Conservation (phyloP, 2,113 vertebrate genomes). For the Mirza zaza region DNA sequence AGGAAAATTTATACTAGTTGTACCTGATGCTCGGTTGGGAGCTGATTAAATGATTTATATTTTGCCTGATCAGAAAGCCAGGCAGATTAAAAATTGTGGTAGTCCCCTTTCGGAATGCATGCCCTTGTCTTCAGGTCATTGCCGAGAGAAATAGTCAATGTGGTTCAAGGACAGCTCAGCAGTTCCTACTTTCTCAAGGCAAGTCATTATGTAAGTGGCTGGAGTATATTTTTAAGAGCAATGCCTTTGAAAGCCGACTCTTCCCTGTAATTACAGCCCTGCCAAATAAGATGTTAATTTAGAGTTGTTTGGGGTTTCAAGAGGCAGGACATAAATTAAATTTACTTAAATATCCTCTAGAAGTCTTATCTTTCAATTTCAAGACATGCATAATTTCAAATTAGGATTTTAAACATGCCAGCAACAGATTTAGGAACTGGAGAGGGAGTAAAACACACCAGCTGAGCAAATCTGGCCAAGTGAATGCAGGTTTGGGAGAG, state of each 20-base stretch:
- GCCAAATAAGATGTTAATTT: slow-evolving; percentile 59
- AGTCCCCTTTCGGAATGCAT: background rate
- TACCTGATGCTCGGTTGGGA: slow-evolving; percentile 52
- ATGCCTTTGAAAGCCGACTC: slow-evolving; percentile 19
- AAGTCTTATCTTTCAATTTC: slow-evolving; percentile 49
- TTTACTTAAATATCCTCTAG: slow-evolving; percentile 58
- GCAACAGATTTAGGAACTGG: background rate
- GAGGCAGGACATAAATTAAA: slow-evolving; percentile 21
- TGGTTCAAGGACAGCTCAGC: slow-evolving; percentile 57
- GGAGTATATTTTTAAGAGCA: slow-evolving; percentile 26
- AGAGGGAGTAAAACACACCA: background rate
- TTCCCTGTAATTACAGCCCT: slow-evolving; percentile 10
- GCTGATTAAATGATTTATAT: slow-evolving; percentile 63
- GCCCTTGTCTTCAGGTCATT: slow-evolving; percentile 5
- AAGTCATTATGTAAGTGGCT: slow-evolving; percentile 38
- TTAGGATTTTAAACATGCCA: slow-evolving; percentile 8
- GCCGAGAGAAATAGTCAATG: slow-evolving; percentile 33
- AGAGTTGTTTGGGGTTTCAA: slow-evolving; percentile 56
- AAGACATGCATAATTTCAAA: slow-evolving; percentile 22
- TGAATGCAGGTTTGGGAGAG: background rate
- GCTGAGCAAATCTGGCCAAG: background rate
- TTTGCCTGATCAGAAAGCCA: slow-evolving; percentile 64
- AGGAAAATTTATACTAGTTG: slow-evolving; percentile 66
- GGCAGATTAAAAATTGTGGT: slow-evolving; percentile 52
- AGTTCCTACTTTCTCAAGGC: slow-evolving; percentile 24